Conservation (phyloP, 2,888 invertebrate species). For the Pseudanteris insignis region DNA sequence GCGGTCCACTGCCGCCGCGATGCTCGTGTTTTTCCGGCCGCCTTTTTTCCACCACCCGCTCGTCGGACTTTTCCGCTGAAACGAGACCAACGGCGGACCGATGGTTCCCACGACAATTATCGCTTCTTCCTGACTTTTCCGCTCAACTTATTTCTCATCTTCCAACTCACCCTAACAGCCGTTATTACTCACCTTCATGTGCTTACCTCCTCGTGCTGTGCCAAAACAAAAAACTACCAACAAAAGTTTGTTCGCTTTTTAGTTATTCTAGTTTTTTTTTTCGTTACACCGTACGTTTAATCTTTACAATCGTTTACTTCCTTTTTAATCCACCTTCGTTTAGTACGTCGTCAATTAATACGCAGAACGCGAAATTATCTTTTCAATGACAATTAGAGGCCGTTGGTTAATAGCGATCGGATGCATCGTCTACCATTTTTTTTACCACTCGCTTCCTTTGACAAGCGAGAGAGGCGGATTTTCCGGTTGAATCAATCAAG, state of each 20-base stretch:
- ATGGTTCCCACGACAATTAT: no score
- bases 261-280: no score
- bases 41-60: neutral
- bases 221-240: no score
- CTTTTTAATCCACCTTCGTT: conserved; percentile 40
- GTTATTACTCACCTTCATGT: no score
- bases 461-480: no score
- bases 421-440: neutral
- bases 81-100: no score
- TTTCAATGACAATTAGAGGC: conserved; percentile 24
- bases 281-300: conserved; percentile 16
- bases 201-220: no score
- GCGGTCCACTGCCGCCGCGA: neutral
- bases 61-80: neutral
- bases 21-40: neutral
- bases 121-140: no score
- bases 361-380: conserved; percentile 36
- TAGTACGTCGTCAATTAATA: conserved; percentile 34
- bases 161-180: no score
- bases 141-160: no score
- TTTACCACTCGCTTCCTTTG: neutral
- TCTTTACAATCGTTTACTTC: conserved; percentile 36
- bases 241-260: no score
- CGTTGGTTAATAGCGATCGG: neutral
- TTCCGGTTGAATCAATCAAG: no score